Evolutionary conservation across 23 tunicate genomes (phyloP).

Genomic region (Ascidia mentula): DNA sequence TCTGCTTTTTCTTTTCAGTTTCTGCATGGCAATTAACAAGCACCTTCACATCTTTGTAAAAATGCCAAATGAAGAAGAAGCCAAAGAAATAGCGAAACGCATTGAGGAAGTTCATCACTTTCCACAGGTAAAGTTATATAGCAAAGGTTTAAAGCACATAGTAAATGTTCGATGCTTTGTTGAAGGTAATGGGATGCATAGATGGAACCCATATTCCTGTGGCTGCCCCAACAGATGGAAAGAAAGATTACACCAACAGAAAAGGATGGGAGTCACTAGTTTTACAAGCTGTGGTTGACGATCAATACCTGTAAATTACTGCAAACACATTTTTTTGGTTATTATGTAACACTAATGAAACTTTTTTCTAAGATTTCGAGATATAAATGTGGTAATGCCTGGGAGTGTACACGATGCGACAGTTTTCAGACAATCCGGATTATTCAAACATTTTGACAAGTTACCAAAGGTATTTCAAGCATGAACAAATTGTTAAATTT

Average conservation of each 20-base stretch:
- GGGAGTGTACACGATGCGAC: slow-evolving; percentile 13
- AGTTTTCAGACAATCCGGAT: neutral
- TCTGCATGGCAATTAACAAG: neutral
- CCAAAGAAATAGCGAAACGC: slow-evolving; percentile 16
- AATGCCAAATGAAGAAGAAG: slow-evolving; percentile 19
- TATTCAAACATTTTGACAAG: neutral
- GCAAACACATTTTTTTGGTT: neutral
- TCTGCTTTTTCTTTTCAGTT: neutral
- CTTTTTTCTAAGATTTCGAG: neutral
- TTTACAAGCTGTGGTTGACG: slow-evolving; percentile 43
- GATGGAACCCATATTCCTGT: slow-evolving; percentile 45
- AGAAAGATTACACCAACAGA: slow-evolving; percentile 24
- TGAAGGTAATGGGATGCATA: slow-evolving; percentile 23
- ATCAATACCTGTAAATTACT: slow-evolving; percentile 15
- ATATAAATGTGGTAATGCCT: slow-evolving; percentile 4
- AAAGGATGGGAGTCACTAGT: slow-evolving; percentile 24
- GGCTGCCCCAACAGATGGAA: slow-evolving; percentile 24
- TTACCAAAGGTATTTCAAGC: slow-evolving; percentile 17
- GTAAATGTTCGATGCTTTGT: too few relatives aligned
- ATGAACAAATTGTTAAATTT: too few relatives aligned
- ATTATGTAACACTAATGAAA: neutral
- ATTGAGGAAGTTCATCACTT: too few relatives aligned
- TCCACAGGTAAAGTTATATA: too few relatives aligned
- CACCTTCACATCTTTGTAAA: slow-evolving; percentile 3
- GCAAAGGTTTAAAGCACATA: too few relatives aligned